A percentile compares a stretch with the other conserved stretches of the same genome.
Evolutionary conservation across 2,113 vertebrate genomes (phyloP).

Genomic region (Albula glossodonta): DNA sequence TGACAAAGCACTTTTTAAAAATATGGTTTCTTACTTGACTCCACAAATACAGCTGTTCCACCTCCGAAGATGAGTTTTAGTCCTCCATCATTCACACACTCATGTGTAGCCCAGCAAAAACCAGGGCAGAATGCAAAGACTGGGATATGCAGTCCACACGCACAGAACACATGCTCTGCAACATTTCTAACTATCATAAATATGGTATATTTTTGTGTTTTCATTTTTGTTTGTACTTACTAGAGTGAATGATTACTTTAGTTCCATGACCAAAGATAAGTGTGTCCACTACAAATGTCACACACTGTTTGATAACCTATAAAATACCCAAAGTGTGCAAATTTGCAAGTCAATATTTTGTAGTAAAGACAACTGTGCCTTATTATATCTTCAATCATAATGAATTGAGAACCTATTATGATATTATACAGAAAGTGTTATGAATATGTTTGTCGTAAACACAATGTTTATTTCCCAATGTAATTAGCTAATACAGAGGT

Average conservation of each 20-base stretch:
- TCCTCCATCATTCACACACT: not conserved
- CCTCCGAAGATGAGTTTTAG: not conserved
- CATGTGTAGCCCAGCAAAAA: not conserved
- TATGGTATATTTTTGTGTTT: not conserved
- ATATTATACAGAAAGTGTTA: too few species aligned
- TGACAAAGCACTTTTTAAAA: not conserved
- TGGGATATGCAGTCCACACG: not conserved
- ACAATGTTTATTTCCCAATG: too few species aligned
- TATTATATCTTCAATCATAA: too few species aligned
- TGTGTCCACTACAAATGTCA: not conserved
- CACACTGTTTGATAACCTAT: not conserved
- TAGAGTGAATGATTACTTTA: not conserved
- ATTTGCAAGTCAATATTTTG: too few species aligned
- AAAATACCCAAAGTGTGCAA: not conserved
- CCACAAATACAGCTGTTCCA: slow-evolving; percentile 12
- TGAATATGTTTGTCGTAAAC: too few species aligned
- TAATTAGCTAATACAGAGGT: too few species aligned
- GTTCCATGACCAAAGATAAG: not conserved
- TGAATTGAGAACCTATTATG: too few species aligned
- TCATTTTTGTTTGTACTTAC: not conserved
- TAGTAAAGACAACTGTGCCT: too few species aligned
- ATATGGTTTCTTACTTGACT: not conserved
- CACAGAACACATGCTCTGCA: not conserved
- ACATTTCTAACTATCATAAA: not conserved
- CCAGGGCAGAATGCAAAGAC: not conserved